Percentiles rank a stretch among this genome's conserved stretches.
These are phyloP conservation scores for Hypanus sabinus DNA, from an alignment of 2,113 vertebrate species.

Conservation along the genomic window DNA sequence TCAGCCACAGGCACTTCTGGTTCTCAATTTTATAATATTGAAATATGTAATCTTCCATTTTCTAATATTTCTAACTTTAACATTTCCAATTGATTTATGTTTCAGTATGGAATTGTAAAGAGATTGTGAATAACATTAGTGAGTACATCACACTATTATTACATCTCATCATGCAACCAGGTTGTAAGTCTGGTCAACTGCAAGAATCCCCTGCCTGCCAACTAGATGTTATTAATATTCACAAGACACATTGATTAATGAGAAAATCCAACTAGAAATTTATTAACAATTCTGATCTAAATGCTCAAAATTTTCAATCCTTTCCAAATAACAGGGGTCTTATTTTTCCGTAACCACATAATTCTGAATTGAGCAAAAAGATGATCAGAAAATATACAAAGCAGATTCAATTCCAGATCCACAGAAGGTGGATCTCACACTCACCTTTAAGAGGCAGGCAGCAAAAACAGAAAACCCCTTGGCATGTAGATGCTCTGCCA, in stretches of 20 bases:
- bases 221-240: neutral
- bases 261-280: neutral
- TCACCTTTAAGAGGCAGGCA: slow-evolving; percentile 69
- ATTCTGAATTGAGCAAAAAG: neutral
- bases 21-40: neutral
- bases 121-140: neutral
- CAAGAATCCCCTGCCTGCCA: neutral
- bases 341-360: neutral
- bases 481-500: slow-evolving; percentile 66
- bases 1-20: neutral
- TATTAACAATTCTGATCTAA: neutral
- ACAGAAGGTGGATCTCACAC: neutral
- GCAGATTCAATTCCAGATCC: neutral
- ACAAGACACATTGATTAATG: neutral
- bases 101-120: neutral
- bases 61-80: neutral
- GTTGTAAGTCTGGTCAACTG: neutral
- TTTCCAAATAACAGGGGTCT: neutral
- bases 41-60: neutral
- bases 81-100: too few relatives aligned
- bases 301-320: neutral
- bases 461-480: slow-evolving; percentile 76
- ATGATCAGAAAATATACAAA: neutral
- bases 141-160: neutral
- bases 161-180: neutral